Percentiles rank a stretch among this genome's conserved stretches.
Evolutionary conservation across 2,888 invertebrate species (phyloP).

Genomic region (Candidula unifasciata): DNA sequence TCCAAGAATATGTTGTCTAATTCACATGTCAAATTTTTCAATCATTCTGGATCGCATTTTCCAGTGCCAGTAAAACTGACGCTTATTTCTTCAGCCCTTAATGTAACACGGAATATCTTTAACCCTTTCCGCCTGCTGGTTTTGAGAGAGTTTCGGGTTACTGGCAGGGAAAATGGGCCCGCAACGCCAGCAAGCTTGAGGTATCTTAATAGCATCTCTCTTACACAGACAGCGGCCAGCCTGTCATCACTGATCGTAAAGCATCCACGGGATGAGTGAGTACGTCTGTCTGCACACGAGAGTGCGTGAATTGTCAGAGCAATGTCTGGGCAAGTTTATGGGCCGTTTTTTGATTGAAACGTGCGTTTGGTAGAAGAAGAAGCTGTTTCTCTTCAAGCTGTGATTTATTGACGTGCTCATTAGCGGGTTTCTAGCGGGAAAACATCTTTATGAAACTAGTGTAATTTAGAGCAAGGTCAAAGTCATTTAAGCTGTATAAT

Average conservation of each 20-base stretch:
- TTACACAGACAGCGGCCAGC: neutral
- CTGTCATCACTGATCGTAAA: neutral
- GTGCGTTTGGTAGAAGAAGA: too few species aligned
- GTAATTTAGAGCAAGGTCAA: too few species aligned
- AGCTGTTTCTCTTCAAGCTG: too few species aligned
- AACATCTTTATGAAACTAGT: too few species aligned
- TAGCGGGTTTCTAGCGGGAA: too few species aligned
- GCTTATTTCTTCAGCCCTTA: neutral
- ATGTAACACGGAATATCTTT: conserved; percentile 17
- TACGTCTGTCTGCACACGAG: neutral
- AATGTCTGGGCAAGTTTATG: neutral
- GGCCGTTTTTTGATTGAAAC: neutral
- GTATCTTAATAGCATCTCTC: conserved; percentile 32
- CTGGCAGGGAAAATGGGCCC: conserved; percentile 26
- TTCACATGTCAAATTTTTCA: conserved; percentile 1
- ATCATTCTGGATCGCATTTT: neutral
- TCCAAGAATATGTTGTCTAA: too few species aligned
- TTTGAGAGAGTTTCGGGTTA: conserved; percentile 18
- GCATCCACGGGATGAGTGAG: neutral
- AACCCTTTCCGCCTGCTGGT: conserved; percentile 26
- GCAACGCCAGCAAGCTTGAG: neutral
- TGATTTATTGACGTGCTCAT: too few species aligned
- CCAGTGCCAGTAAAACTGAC: conserved; percentile 13
- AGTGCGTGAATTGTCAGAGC: neutral
- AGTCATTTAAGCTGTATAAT: too few species aligned